Evolutionary conservation across 2,113 vertebrate genomes (phyloP), one percentile per base, ranked within the genome.

Genomic region (Solea senegalensis): DNA sequence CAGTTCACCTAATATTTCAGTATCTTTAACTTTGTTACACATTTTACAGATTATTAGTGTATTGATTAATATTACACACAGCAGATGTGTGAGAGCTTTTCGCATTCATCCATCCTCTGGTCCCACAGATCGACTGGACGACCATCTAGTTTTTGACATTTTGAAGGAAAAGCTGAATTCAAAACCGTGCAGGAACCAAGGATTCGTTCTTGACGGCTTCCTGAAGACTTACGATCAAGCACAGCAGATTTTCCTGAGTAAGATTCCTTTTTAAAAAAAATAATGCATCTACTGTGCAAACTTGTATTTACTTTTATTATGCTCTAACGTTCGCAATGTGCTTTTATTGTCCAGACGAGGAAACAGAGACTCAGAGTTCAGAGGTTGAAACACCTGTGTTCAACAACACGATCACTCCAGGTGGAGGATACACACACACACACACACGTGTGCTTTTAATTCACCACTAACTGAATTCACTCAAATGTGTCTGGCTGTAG

Each of bases 201-300:
- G 98, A 7, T 99, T 95, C 82, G 80, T 98, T 83, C 91, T 99
- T 39, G 96, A 99, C 74, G 97, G 95, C 5, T 98, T 92, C 72
- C 96, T 95, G 1, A 90, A 95, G 77, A 95, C 94, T 4, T 95
- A 95, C 9, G 81, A 93, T 1, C 94, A 98, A 79, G 97, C 96
- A 41, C 91, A 85, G 72, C 83, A 92, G 5, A 88, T 97, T 57
- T 99, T 98, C 85, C 86, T 26, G 8, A 89, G 98, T 97, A 86
- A 84, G 91, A 60, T 50, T 2, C 45, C n/a, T 51, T 13, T n/a
- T 2, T 44, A 44, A 7, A 44, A 46, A 46, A 13, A 48, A 48
- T 1, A 48, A 13, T 13, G 14, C 4, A 48, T 48, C 45, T 11
- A 5, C 11, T 21, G 2, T 11, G 1, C 39, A 9, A 11, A 3